phyloP scores from a whole-genome alignment of 2,888 invertebrate species.

The Endomychus coccineus region DNA sequence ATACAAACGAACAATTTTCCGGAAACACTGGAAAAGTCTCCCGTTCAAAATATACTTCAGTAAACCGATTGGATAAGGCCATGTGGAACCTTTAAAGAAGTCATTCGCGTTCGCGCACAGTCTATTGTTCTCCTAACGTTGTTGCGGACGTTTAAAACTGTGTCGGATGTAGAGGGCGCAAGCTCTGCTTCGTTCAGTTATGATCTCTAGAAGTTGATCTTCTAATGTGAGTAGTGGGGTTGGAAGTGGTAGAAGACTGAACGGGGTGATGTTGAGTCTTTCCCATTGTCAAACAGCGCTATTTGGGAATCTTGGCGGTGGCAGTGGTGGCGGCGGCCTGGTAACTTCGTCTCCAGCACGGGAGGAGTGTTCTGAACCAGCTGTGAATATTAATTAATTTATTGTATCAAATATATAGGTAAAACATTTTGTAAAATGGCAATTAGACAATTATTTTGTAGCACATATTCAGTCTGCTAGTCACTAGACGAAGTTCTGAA shows the following conservation, averaged over 20 bases:
- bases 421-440: too few species aligned
- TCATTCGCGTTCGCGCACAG: slow-evolving; percentile 14
- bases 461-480: too few species aligned
- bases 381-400: slow-evolving; percentile 36
- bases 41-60: background rate
- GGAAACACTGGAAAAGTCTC: too few species aligned
- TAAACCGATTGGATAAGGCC: slow-evolving; percentile 30
- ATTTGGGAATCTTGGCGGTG: slow-evolving; percentile 71
- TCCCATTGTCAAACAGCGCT: slow-evolving; percentile 78
- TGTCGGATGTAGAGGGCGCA: slow-evolving; percentile 62
- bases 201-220: slow-evolving; percentile 54
- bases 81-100: slow-evolving; percentile 34
- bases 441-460: too few species aligned
- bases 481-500: too few species aligned
- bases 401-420: too few species aligned
- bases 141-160: slow-evolving; percentile 50
- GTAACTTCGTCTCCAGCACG: slow-evolving; percentile 49
- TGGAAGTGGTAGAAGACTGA: slow-evolving; percentile 43
- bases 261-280: slow-evolving; percentile 51
- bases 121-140: slow-evolving; percentile 15
- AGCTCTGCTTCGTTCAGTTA: slow-evolving; percentile 53
- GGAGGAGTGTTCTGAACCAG: slow-evolving; percentile 79
- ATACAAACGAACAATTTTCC: too few species aligned
- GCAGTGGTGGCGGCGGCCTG: slow-evolving; percentile 75
- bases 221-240: slow-evolving; percentile 47